Base-by-base conservation (phyloP, 1,140 invertebrate genomes). In the roundworm (Caenorhabditis elegans) region DNA sequence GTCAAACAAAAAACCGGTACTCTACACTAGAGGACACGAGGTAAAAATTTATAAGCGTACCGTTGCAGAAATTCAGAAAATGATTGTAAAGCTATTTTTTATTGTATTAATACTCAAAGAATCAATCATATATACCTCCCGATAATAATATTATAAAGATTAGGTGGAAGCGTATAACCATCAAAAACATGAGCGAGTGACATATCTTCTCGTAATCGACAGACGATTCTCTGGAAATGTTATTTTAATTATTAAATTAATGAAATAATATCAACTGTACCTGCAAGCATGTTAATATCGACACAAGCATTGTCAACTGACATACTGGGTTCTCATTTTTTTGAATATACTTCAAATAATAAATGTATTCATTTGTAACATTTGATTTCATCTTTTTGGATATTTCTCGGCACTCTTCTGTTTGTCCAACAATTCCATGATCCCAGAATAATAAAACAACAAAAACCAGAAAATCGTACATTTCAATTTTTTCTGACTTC, bases 401-500 rank as follows among this genome's bases (percentile, higher is more conserved):
- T n/a, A 81, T 36, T 48, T 60, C 80, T n/a, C 76, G 43, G 11
- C 65, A 76, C 24, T 76, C 65, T 28, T 76, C 65, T 8, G 80
- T 51, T 28, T 81, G 80, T n/a, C 80, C 80, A 49, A 76, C 70
- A 13, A 81, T 28, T 51, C 80, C 80, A 8, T 39, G 39, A 53
- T 81, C 70, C 80, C 80, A 81, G 31, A 81, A 60, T n/a, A 81
- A n/a, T 22, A 81, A 36, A n/a, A 48, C 65, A 39, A 65, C 76
- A 10, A 81, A 34, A 13, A 70, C 51, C 26, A 76, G 76, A 28
- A 81, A 81, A 31, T 81, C 80, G 28, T 70, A 70, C 11, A 15
- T 15, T 19, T 81, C 80, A 3, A 81, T 70, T 31, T 60, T 48
- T n/a, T 81, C 49, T 19, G 39, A 5, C 17, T 46, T 13, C 80